Base-by-base conservation (phyloP, 35 echinoderm and acorn worm genomes). In the Lytechinus pictus region DNA sequence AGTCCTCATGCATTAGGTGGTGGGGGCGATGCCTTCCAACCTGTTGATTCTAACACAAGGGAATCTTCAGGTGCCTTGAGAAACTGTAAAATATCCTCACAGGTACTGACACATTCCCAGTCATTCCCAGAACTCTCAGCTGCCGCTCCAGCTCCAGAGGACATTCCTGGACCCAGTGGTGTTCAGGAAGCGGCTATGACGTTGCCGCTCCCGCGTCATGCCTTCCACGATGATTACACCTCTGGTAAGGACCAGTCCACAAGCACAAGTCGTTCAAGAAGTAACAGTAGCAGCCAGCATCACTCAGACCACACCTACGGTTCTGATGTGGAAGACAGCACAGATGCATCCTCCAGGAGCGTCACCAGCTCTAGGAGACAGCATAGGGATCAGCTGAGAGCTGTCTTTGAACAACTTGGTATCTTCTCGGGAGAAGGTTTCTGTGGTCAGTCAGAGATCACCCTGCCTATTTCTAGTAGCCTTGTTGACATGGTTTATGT, bases 401-500 rank as follows among this genome's bases (percentile, higher is more conserved):
- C 55, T 9, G 55, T 57, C 11, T 93, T 93, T 54, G 92, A 57
- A 8, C 53, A 93, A 24, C 92, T 93, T 29, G 92, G 92, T 55
- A 13, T 93, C 53, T 93, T 93, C 54, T 93, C 92, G 2, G 92
- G 92, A 10, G 92, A 57, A 33, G 54, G 92, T 3, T 9, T 57
- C 6, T 44, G 33, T 44, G 54, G 9, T 55, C 92, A 57, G 14
- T 93, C 92, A 6, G 52, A 57, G 11, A 54, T 93, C 29, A 54
- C n/a, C 9, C 92, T 93, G n/a, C 92, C 92, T 19, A 93, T 93
- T 57, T 93, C 92, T 1, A 93, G 92, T n/a, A 55, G 52, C 27
- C 27, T 93, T 27, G 92, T 93, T 53, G 92, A 93, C 92, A 93
- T 93, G 92, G 92, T 93, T 3, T 93, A 93, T 44, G 27, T 93